Evolutionary conservation across 2,888 invertebrate genomes (phyloP), one percentile per base, ranked within the genome.

Genomic region (Protonemura montana): DNA sequence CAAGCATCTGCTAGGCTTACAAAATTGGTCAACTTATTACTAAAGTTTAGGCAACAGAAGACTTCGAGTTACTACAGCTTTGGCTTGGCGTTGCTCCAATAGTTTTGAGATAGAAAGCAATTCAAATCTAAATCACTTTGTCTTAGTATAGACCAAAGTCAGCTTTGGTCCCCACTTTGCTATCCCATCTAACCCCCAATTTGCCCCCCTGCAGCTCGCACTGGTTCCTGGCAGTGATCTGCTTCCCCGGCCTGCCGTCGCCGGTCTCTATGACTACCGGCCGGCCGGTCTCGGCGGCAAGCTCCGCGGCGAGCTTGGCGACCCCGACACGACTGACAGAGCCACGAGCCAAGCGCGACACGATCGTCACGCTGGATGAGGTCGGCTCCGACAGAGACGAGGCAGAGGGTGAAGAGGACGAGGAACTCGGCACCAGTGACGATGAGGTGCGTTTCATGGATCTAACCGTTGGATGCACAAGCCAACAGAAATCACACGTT

Each of bases 141-240:
- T n/a, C n/a, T n/a, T n/a, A n/a, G n/a, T n/a, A n/a, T n/a, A n/a
- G n/a, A n/a, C n/a, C n/a, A n/a, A n/a, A n/a, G n/a, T n/a, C n/a
- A n/a, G n/a, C n/a, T n/a, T n/a, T n/a, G n/a, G n/a, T n/a, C n/a
- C n/a, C n/a, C n/a, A n/a, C n/a, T n/a, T n/a, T n/a, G n/a, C n/a
- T n/a, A n/a, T n/a, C n/a, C n/a, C n/a, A n/a, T n/a, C n/a, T n/a
- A n/a, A n/a, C n/a, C n/a, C n/a, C n/a, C n/a, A n/a, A n/a, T n/a
- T 5, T 77, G 77, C 26, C 28, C n/a, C 10, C 27, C 25, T 91
- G 29, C 89, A 94, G 94, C 89, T 93, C 96, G 82, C 99, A 99
- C 93, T 99, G 99, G 99, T 99, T 98, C 92, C 94, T 99, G 89
- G 98, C 98, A 0, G 97, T 99, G 84, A 97, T 99, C 86, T 99